phyloP scores from a whole-genome alignment of 2,797 vertebrate species.

The Helarctos malayanus region DNA sequence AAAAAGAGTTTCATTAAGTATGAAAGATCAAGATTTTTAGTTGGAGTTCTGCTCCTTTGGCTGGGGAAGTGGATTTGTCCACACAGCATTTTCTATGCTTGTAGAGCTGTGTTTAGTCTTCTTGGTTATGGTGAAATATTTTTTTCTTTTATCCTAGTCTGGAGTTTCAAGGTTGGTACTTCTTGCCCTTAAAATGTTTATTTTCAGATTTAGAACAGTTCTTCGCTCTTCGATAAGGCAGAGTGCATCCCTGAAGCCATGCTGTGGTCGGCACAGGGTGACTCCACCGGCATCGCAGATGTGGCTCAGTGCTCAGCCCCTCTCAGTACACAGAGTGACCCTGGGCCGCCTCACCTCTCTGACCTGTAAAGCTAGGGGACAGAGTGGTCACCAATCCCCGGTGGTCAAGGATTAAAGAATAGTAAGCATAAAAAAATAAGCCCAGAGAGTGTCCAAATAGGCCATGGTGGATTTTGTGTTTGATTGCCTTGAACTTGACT shows the following conservation, averaged over 20 bases:
- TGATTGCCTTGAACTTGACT: neutral
- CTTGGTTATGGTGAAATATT: constrained; percentile 64
- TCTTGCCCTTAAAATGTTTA: constrained; percentile 65
- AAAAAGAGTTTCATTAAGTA: neutral
- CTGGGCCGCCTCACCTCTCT: neutral
- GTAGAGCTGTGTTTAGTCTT: constrained; percentile 76
- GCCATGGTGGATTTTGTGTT: neutral
- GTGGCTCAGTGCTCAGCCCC: neutral
- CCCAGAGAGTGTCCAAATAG: neutral
- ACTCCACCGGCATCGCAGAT: rapidly evolving
- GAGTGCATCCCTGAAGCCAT: neutral
- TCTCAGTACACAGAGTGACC: neutral
- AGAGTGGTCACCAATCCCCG: neutral
- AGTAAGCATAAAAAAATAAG: neutral
- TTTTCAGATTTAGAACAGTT: constrained; percentile 39
- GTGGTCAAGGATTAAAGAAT: neutral
- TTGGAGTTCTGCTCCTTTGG: neutral
- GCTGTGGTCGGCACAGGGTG: rapidly evolving
- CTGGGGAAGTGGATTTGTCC: neutral
- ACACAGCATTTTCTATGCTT: neutral
- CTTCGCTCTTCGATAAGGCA: constrained; percentile 15
- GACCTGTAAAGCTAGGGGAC: neutral
- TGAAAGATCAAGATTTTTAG: constrained; percentile 14
- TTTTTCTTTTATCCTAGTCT: constrained; percentile 77
- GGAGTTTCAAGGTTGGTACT: constrained; percentile 82